A percentile compares a stretch with the other conserved stretches of the same genome.
These are phyloP conservation scores for Elegia similella DNA, from an alignment of 2,888 invertebrate species.

Conservation along the genomic window DNA sequence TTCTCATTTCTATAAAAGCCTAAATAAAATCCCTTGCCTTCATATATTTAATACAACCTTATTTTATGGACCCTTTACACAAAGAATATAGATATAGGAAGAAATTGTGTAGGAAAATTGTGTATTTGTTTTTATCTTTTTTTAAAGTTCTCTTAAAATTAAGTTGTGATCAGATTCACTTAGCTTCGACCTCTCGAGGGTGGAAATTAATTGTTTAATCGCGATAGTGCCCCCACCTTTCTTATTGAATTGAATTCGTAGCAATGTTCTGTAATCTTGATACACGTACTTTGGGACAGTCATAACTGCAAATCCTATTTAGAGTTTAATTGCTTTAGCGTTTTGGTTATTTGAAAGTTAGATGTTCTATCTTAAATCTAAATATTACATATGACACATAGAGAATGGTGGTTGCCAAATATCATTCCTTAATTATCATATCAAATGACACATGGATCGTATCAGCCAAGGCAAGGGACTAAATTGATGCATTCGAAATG, in stretches of 20 bases:
- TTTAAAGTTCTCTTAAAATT: background rate
- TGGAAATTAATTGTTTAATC: slow-evolving; percentile 10
- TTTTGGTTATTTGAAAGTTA: too few relatives aligned
- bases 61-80: slow-evolving; percentile 12
- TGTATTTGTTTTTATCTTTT: background rate
- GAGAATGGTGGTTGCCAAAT: too few relatives aligned
- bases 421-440: too few relatives aligned
- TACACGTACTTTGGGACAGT: slow-evolving; percentile 1
- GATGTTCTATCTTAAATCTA: too few relatives aligned
- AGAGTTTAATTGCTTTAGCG: background rate
- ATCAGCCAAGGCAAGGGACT: too few relatives aligned
- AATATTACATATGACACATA: too few relatives aligned
- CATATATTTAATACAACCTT: slow-evolving; percentile 16
- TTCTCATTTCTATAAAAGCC: slow-evolving; percentile 16
- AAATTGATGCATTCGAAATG: too few relatives aligned
- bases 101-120: background rate
- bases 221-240: slow-evolving; percentile 6
- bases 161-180: background rate
- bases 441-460: too few relatives aligned
- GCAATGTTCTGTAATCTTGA: background rate
- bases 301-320: background rate
- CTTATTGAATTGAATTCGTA: background rate
- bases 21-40: slow-evolving; percentile 18
- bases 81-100: slow-evolving; percentile 1
- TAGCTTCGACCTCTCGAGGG: background rate